Evolutionary conservation across 2,113 vertebrate genomes (phyloP), one percentile per base, ranked within the genome.

Genomic region (Galemys pyrenaicus): DNA sequence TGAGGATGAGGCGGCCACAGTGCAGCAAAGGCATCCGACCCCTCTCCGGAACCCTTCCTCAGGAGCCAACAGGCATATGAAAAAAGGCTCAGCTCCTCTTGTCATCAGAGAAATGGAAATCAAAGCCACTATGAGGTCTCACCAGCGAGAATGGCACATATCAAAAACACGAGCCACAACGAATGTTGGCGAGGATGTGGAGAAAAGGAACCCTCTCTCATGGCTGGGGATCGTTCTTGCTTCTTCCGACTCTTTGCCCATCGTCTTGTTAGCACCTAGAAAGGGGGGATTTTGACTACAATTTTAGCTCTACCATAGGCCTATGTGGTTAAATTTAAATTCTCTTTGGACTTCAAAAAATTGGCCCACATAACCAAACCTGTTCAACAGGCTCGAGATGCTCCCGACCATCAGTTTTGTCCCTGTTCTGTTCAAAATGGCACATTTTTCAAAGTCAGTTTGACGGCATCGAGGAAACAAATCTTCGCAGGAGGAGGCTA

Each of bases 291-390:
- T 74, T 77, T 22, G 75, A 87, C 54, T 82, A 62, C 68, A 4
- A 79, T n/a, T 30, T 79, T 26, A 83, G 80, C 64, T 37, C 60
- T 17, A 64, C 32, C 28, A 32, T 20, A 39, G 44, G n/a, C n/a
- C 62, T 17, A 16, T 0, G 4, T 62, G 32, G 74, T 39, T n/a
- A 28, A 54, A 79, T 30, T 78, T 32, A 71, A 91, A 11, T 62
- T 95, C 75, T 87, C 44, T 92, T 58, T 58, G 30, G 56, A 32
- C 60, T 95, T 83, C 13, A 62, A 81, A 95, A 73, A 39, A 16
- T 12, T 26, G 70, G 15, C 28, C 41, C 46, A 22, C 10, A 12
- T 60, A 60, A 9, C 68, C 9, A 37, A 10, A 3, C 13, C 58
- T 44, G 1, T 68, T 54, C 26, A 22, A 41, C 4, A 3, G 6